Percentiles rank a stretch among this genome's conserved stretches.
Conservation (phyloP, 2,888 invertebrate genomes). For the Cataglyphis albicans region DNA sequence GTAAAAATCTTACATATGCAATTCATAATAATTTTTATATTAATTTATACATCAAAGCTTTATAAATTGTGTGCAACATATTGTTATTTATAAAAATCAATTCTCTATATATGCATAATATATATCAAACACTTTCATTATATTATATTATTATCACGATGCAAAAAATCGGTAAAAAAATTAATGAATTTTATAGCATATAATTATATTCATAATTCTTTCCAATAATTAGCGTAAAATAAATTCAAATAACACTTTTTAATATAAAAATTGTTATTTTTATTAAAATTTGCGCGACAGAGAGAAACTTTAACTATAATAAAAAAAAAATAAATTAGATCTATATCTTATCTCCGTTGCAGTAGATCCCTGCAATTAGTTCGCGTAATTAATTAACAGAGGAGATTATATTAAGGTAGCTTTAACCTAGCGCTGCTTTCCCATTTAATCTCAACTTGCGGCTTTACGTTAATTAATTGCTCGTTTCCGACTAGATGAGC, state of each 20-base stretch:
- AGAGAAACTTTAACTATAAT: constrained; percentile 18
- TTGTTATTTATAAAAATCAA: not conserved
- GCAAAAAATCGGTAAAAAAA: not conserved
- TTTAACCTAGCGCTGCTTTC: constrained; percentile 4
- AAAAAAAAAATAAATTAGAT: constrained; percentile 22
- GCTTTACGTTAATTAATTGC: constrained; percentile 30
- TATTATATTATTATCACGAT: not conserved
- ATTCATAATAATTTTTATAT: not conserved
- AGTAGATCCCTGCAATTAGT: constrained; percentile 26
- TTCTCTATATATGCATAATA: not conserved
- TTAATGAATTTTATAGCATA: not conserved
- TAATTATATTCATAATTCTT: not conserved
- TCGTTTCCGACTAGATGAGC: not conserved
- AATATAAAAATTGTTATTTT: not conserved
- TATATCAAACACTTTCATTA: not conserved
- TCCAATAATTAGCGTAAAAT: not conserved
- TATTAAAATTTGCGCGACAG: not conserved
- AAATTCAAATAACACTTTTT: not conserved
- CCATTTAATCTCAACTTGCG: constrained; percentile 8
- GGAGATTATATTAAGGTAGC: constrained; percentile 25
- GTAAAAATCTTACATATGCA: not conserved
- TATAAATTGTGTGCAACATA: not conserved
- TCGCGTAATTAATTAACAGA: constrained; percentile 38
- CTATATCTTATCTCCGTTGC: constrained; percentile 15
- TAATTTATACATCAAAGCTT: not conserved